These are phyloP conservation scores for Siniperca obscura DNA, from an alignment of 2,797 vertebrate genomes.

Conservation along the genomic window DNA sequence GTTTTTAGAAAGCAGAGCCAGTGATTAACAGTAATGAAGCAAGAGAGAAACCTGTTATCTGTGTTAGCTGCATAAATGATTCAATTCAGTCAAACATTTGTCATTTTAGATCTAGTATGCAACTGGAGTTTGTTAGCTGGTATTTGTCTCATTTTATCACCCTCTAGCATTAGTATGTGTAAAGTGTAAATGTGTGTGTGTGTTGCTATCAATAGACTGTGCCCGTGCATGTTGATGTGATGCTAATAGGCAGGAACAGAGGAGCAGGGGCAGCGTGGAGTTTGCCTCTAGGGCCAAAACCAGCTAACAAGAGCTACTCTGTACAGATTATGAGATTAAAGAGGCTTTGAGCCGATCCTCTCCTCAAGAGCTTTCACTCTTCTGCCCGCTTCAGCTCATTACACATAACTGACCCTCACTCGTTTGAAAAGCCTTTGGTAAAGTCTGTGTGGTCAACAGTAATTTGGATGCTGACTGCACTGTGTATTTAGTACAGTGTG, in stretches of 20 bases:
- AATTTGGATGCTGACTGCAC: slow-evolving; percentile 14
- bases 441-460: slow-evolving; percentile 10
- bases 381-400: slow-evolving; percentile 39
- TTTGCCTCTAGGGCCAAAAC: slow-evolving; percentile 49
- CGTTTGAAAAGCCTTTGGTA: slow-evolving; percentile 33
- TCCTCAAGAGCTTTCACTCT: slow-evolving; percentile 53
- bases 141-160: slow-evolving; percentile 16
- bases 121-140: slow-evolving; percentile 8
- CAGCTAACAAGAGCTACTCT: slow-evolving; percentile 71
- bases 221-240: slow-evolving; percentile 45
- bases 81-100: slow-evolving; percentile 8
- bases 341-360: slow-evolving; percentile 57
- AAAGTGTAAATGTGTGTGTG: slow-evolving; percentile 23
- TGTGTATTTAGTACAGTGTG: neutral
- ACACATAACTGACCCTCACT: slow-evolving; percentile 35
- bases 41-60: slow-evolving; percentile 7
- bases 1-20: slow-evolving; percentile 11
- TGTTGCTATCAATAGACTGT: slow-evolving; percentile 29
- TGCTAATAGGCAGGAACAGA: slow-evolving; percentile 52
- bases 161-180: slow-evolving; percentile 8
- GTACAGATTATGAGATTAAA: slow-evolving; percentile 74
- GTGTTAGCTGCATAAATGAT: neutral
- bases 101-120: slow-evolving; percentile 18
- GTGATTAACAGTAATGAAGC: slow-evolving; percentile 18
- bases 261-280: slow-evolving; percentile 35